Evolutionary conservation across 2,797 vertebrate genomes (phyloP).

Genomic region (Tinamus major): DNA sequence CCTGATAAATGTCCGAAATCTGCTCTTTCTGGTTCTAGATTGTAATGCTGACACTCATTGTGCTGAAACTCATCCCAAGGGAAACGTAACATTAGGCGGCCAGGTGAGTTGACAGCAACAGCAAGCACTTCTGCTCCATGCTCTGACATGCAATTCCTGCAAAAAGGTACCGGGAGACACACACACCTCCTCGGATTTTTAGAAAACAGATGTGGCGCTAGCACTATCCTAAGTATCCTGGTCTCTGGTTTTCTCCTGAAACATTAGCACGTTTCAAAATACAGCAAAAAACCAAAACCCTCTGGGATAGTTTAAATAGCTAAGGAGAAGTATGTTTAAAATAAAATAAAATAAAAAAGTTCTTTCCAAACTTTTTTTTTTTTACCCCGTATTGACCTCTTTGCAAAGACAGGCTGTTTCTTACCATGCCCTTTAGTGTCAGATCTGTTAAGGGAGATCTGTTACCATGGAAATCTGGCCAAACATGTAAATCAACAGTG

Average conservation of each 20-base stretch:
- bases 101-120: background rate
- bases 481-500: slow-evolving; percentile 91
- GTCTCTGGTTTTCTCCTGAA: slow-evolving; percentile 23
- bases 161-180: background rate
- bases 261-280: slow-evolving; percentile 34
- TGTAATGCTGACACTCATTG: background rate
- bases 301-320: slow-evolving; percentile 28
- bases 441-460: slow-evolving; percentile 94
- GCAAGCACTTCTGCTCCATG: background rate
- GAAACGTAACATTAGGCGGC: background rate
- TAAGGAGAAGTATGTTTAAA: slow-evolving; percentile 27
- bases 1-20: background rate
- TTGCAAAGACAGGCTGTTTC: slow-evolving; percentile 76
- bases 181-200: background rate
- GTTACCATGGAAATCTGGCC: slow-evolving; percentile 99
- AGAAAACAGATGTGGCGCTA: background rate
- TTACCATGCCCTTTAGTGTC: slow-evolving; percentile 94
- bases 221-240: background rate
- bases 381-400: slow-evolving; percentile 66
- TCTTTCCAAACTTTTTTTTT: slow-evolving; percentile 25
- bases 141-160: background rate
- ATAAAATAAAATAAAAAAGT: slow-evolving; percentile 1
- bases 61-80: background rate
- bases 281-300: slow-evolving; percentile 25
- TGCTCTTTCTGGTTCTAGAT: background rate